Evolutionary conservation across 2,888 invertebrate species (phyloP).

Genomic region (Spisula solida): DNA sequence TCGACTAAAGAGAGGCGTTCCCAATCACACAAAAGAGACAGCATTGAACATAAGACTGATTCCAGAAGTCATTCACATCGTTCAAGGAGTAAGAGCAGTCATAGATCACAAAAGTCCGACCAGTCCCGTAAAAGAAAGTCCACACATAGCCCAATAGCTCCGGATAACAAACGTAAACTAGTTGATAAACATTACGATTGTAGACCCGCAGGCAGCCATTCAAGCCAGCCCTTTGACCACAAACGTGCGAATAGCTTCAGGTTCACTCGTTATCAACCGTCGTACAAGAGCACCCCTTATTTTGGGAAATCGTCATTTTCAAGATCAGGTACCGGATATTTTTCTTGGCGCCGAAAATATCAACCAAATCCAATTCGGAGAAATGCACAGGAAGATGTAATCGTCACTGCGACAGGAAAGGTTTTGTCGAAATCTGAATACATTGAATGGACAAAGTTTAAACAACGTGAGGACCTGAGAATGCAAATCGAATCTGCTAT

Average conservation of each 20-base stretch:
- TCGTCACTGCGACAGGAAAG: conserved; percentile 27
- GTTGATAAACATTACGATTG: neutral
- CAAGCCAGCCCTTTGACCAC: neutral
- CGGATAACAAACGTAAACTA: neutral
- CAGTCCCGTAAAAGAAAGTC: neutral
- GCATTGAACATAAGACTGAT: neutral
- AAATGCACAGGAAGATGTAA: neutral
- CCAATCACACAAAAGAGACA: neutral
- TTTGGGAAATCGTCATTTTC: conserved; percentile 29
- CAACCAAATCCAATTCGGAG: conserved; percentile 19
- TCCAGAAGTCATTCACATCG: neutral
- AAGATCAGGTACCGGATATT: conserved; percentile 50
- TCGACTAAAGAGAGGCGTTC: neutral
- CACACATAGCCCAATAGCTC: neutral
- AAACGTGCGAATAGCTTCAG: neutral
- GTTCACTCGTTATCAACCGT: neutral
- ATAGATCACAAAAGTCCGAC: conserved; percentile 14
- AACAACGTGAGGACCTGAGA: conserved; percentile 51
- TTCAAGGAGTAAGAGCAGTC: conserved; percentile 40
- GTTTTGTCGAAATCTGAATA: conserved; percentile 45
- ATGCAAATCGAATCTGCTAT: conserved; percentile 57
- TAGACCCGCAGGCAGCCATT: neutral
- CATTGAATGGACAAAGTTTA: conserved; percentile 50
- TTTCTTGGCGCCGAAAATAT: conserved; percentile 54
- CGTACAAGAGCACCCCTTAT: neutral